phyloP scores from a whole-genome alignment of 2,888 invertebrate species.

The Mesorhabditis sp. region DNA sequence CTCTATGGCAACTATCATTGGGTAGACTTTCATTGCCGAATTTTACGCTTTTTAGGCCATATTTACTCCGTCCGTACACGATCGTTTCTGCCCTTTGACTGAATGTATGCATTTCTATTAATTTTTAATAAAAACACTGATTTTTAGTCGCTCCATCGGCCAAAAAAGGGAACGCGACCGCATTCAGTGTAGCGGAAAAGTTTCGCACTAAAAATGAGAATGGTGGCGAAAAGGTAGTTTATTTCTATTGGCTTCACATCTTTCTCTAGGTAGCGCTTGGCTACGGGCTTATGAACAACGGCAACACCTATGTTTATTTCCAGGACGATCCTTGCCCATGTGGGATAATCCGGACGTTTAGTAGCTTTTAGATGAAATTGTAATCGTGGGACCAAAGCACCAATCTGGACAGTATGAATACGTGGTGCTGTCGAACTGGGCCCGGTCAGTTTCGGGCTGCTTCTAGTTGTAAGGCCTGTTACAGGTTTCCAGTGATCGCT shows the following conservation, averaged over 20 bases:
- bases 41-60: slow-evolving; percentile 30
- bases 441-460: slow-evolving; percentile 15
- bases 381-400: slow-evolving; percentile 32
- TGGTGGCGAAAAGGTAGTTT: slow-evolving; percentile 28
- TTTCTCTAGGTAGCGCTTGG: slow-evolving; percentile 29
- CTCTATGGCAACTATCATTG: slow-evolving; percentile 44
- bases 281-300: slow-evolving; percentile 36
- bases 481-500: slow-evolving; percentile 41
- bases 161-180: slow-evolving; percentile 31
- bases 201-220: slow-evolving; percentile 28
- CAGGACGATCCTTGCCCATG: slow-evolving; percentile 46
- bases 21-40: slow-evolving; percentile 20
- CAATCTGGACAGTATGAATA: slow-evolving; percentile 42
- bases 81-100: slow-evolving; percentile 39
- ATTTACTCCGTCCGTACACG: slow-evolving; percentile 42
- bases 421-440: slow-evolving; percentile 46
- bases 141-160: slow-evolving; percentile 30
- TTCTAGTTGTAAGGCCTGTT: not conserved
- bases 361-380: slow-evolving; percentile 30
- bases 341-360: slow-evolving; percentile 9
- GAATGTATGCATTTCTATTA: slow-evolving; percentile 25
- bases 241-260: not conserved
- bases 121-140: slow-evolving; percentile 3
- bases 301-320: slow-evolving; percentile 37
- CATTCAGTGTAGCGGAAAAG: slow-evolving; percentile 35